A percentile compares a stretch with the other conserved stretches of the same genome.
Evolutionary conservation across 2,888 invertebrate genomes (phyloP).

Genomic region (Drosophila incognita): DNA sequence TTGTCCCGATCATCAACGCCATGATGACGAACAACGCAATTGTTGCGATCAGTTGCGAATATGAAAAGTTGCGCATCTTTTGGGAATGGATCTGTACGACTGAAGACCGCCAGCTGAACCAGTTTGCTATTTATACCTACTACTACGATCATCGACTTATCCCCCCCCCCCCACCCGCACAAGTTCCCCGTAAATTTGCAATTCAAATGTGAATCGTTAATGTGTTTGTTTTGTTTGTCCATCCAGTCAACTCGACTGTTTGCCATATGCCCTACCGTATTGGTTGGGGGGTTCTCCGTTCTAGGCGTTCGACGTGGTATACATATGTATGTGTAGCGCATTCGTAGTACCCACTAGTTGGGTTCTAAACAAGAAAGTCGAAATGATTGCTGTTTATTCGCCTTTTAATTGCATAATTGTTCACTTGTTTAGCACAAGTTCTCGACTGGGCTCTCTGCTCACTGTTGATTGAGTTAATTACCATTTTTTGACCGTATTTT

Average conservation of each 20-base stretch:
- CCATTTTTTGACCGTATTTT: constrained; percentile 6
- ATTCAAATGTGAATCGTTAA: constrained; percentile 14
- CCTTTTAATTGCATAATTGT: constrained; percentile 67
- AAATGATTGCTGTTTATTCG: constrained; percentile 14
- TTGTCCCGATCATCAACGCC: constrained; percentile 17
- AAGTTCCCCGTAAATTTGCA: constrained; percentile 25
- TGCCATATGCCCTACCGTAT: constrained; percentile 8
- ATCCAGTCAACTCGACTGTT: not conserved
- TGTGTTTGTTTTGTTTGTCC: not conserved
- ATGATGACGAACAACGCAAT: constrained; percentile 27
- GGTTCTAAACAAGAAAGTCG: no score
- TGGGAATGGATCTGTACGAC: constrained; percentile 25
- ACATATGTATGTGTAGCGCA: constrained; percentile 15
- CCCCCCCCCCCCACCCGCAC: not conserved
- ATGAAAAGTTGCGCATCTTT: constrained; percentile 51
- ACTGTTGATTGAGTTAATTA: constrained; percentile 49
- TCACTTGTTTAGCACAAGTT: constrained; percentile 34
- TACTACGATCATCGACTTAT: not conserved
- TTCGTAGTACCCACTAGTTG: not conserved
- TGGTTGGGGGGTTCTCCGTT: not conserved
- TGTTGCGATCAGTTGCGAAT: constrained; percentile 6
- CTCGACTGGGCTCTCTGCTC: constrained; percentile 1
- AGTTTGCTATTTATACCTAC: constrained; percentile 68
- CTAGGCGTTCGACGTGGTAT: not conserved
- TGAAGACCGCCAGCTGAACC: constrained; percentile 42